Conservation (phyloP, 2,888 invertebrate species). For the Pantelozetes paolii region DNA sequence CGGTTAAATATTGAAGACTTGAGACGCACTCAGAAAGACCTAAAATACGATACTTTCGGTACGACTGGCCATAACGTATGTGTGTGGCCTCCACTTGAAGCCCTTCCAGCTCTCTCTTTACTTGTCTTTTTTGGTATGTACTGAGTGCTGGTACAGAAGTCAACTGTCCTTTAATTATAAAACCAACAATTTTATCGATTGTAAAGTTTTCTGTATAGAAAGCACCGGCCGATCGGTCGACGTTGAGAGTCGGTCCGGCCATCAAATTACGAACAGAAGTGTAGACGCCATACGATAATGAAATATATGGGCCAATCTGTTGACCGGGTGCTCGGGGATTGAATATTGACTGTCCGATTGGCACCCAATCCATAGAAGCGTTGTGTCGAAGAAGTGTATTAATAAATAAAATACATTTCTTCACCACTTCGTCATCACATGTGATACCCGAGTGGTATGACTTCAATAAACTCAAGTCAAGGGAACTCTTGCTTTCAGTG, state of each 20-base stretch:
- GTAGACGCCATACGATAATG: slow-evolving; percentile 15
- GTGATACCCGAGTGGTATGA: neutral
- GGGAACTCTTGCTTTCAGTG: neutral
- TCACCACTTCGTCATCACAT: slow-evolving; percentile 1
- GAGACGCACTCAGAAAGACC: neutral
- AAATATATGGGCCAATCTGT: neutral
- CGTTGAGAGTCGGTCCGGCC: slow-evolving; percentile 20
- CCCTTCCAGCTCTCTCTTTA: slow-evolving; percentile 29
- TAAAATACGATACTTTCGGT: slow-evolving; percentile 35
- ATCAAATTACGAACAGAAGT: slow-evolving; percentile 29
- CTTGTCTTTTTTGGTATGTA: neutral
- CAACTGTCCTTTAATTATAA: neutral
- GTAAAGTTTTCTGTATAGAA: neutral
- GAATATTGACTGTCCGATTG: slow-evolving; percentile 36
- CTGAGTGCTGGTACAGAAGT: neutral
- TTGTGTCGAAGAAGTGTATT: slow-evolving; percentile 30
- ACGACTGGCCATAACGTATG: neutral
- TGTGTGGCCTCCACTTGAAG: slow-evolving; percentile 40
- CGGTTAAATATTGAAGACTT: neutral
- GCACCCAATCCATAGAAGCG: neutral
- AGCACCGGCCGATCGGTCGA: slow-evolving; percentile 20
- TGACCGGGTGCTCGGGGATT: neutral
- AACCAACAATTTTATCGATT: neutral
- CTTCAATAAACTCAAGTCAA: slow-evolving; percentile 25
- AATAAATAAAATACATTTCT: neutral